Evolutionary conservation across 1,140 invertebrate species (phyloP).

Genomic region (Augochlora pura): DNA sequence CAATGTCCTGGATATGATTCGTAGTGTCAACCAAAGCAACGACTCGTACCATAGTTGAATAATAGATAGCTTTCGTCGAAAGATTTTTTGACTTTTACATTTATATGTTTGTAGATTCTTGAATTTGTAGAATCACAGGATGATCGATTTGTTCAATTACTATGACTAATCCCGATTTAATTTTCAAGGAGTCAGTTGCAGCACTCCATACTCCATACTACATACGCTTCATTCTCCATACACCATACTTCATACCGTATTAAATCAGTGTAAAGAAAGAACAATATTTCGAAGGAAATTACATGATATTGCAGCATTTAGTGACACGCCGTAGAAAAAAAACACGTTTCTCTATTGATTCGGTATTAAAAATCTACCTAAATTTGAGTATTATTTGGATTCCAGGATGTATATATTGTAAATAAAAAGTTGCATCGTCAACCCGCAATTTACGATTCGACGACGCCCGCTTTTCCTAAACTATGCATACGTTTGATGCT

Average conservation of each 20-base stretch:
- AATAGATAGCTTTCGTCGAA: too few relatives aligned
- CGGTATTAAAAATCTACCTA: slow-evolving; percentile 18
- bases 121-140: too few relatives aligned
- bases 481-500: slow-evolving; percentile 1
- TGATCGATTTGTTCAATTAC: too few relatives aligned
- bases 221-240: too few relatives aligned
- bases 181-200: too few relatives aligned
- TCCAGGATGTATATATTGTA: slow-evolving; percentile 7
- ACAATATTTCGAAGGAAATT: slow-evolving; percentile 7
- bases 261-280: slow-evolving; percentile 5
- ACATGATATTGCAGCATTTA: slow-evolving; percentile 5
- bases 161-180: too few relatives aligned
- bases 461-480: slow-evolving; percentile 10
- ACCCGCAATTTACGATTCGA: not conserved
- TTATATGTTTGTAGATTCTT: too few relatives aligned
- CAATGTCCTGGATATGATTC: too few relatives aligned
- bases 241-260: too few relatives aligned
- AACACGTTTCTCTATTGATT: not conserved
- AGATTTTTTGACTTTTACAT: too few relatives aligned
- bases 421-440: slow-evolving; percentile 4
- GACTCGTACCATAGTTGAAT: too few relatives aligned
- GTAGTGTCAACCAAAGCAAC: not conserved
- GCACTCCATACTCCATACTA: too few relatives aligned
- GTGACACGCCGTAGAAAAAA: not conserved
- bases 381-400: slow-evolving; percentile 43